These are phyloP conservation scores for Gasterosteus nipponicus DNA, from an alignment of 2,113 vertebrate genomes.

Conservation along the genomic window DNA sequence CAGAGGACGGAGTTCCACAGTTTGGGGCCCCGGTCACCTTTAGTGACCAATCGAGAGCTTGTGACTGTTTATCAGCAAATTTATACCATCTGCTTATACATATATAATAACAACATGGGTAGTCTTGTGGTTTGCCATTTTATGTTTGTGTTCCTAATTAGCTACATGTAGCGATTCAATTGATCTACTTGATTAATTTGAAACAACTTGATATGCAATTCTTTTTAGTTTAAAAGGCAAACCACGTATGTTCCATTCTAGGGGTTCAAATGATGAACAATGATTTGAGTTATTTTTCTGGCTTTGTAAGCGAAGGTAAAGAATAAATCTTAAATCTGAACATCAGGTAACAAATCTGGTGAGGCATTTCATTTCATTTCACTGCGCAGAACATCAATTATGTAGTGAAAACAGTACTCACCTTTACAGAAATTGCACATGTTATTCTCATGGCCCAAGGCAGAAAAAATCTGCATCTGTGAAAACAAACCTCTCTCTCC, in stretches of 20 bases:
- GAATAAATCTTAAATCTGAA: neutral
- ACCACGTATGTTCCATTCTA: neutral
- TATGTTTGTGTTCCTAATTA: neutral
- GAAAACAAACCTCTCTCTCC: conserved; percentile 58
- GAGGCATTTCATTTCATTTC: conserved; percentile 31
- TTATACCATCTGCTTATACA: neutral
- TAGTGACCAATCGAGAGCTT: no score
- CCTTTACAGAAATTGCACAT: conserved; percentile 52
- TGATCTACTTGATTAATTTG: neutral
- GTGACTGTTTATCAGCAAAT: no score
- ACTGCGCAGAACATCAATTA: conserved; percentile 51
- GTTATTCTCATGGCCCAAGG: conserved; percentile 53
- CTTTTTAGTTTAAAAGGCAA: neutral
- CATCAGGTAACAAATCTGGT: conserved; percentile 5
- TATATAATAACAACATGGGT: no score
- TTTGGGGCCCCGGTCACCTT: no score
- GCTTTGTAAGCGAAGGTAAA: neutral
- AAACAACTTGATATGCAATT: neutral
- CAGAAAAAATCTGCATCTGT: conserved; percentile 49
- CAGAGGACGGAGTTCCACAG: no score
- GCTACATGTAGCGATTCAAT: neutral
- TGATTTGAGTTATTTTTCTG: neutral
- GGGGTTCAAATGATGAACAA: neutral
- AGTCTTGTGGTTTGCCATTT: neutral
- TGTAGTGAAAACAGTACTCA: conserved; percentile 31